Conservation (phyloP, 2,113 vertebrate species). For the Salvelinus sp. region DNA sequence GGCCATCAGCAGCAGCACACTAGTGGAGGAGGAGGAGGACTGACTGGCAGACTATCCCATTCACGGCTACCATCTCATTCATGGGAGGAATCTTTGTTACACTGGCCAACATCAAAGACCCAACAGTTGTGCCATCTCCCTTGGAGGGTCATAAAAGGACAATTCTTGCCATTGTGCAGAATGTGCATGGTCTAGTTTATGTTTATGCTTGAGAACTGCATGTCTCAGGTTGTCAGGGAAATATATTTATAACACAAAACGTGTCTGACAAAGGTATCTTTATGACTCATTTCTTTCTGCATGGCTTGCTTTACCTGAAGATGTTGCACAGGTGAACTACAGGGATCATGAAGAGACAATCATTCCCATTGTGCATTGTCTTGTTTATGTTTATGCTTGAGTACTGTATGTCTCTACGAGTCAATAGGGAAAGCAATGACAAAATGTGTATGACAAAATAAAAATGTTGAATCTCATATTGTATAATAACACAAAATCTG, state of each 20-base stretch:
- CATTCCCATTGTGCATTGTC: no score
- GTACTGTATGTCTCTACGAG: no score
- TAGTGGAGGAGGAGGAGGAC: conserved; percentile 12
- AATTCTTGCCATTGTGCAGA: conserved; percentile 3
- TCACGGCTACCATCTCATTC: conserved; percentile 33
- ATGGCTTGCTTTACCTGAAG: background rate
- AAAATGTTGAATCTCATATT: no score
- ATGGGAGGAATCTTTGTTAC: conserved; percentile 20
- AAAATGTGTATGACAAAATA: no score
- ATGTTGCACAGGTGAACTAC: conserved; percentile 67
- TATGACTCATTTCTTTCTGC: background rate
- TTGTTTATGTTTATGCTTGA: no score
- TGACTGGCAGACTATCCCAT: background rate
- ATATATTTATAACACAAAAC: background rate
- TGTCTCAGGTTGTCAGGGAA: no score
- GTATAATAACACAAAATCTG: no score
- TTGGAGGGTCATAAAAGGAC: no score
- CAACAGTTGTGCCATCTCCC: conserved; percentile 9
- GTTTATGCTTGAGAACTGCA: no score
- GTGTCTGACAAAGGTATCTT: background rate
- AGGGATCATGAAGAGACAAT: no score
- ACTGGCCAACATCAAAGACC: conserved; percentile 20
- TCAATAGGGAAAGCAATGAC: no score
- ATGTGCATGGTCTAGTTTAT: background rate
- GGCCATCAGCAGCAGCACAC: background rate